Conservation (phyloP, 2,113 vertebrate genomes). For the Lepus europaeus region DNA sequence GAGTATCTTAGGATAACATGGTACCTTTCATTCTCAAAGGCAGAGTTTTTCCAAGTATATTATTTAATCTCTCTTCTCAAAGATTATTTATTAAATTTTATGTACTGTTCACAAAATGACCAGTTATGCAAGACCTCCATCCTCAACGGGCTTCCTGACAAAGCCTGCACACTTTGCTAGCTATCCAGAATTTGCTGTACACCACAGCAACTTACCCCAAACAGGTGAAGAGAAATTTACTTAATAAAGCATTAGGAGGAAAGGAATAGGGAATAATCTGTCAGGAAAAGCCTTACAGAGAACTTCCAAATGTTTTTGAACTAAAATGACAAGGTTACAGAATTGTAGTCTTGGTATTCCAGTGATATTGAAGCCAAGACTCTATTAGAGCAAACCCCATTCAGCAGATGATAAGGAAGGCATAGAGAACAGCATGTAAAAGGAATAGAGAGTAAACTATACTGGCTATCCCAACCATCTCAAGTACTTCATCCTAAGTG, state of each 20-base stretch:
- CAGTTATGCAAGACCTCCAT: neutral
- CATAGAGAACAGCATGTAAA: neutral
- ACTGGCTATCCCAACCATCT: neutral
- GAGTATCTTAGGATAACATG: constrained; percentile 2
- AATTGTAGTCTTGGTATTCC: neutral
- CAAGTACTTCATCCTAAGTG: neutral
- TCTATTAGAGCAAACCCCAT: constrained; percentile 12
- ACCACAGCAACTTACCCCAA: constrained; percentile 23
- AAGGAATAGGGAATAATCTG: neutral
- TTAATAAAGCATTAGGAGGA: constrained; percentile 41
- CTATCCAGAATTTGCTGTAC: neutral
- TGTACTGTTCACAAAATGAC: constrained; percentile 14
- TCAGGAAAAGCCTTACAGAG: constrained; percentile 21
- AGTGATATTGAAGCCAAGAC: neutral
- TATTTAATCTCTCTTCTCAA: neutral
- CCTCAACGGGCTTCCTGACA: neutral
- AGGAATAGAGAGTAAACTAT: neutral
- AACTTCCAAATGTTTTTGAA: neutral
- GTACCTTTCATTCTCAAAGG: constrained; percentile 34
- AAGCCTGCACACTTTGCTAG: neutral
- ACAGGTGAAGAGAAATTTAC: constrained; percentile 52
- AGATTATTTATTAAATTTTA: constrained; percentile 14
- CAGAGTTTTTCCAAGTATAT: neutral
- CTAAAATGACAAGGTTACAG: neutral
- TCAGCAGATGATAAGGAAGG: neutral